Conservation (phyloP, 2,797 vertebrate species). For the Morus bassanus region DNA sequence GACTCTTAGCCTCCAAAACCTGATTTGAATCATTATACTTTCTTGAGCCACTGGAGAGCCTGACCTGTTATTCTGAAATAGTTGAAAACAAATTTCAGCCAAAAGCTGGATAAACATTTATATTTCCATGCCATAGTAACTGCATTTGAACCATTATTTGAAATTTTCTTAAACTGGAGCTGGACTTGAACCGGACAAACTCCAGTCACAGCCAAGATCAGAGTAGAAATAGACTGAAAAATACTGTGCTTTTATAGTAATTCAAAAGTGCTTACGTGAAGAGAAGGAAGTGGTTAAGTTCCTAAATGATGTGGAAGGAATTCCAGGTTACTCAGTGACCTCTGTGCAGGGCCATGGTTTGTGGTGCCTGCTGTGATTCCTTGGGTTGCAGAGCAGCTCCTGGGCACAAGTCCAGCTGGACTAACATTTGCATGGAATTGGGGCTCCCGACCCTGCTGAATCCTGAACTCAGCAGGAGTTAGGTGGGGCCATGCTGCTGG, state of each 20-base stretch:
- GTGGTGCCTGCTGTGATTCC: neutral
- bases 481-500: neutral
- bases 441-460: rapidly evolving
- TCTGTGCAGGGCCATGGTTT: neutral
- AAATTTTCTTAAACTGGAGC: neutral
- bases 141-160: neutral
- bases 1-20: neutral
- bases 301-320: neutral
- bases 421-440: neutral
- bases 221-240: neutral
- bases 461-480: neutral
- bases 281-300: neutral
- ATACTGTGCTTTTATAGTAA: neutral
- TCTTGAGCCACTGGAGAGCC: neutral
- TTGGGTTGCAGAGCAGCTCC: neutral
- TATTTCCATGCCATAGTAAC: neutral
- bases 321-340: neutral
- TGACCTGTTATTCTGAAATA: neutral
- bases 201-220: neutral
- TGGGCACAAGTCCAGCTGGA: neutral
- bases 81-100: neutral
- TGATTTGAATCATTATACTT: neutral
- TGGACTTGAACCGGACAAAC: neutral
- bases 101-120: neutral
- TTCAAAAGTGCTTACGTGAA: neutral